Percentiles rank a stretch among this genome's conserved stretches.
Conservation (phyloP, 2,113 vertebrate species). For the Calyptomena viridis region DNA sequence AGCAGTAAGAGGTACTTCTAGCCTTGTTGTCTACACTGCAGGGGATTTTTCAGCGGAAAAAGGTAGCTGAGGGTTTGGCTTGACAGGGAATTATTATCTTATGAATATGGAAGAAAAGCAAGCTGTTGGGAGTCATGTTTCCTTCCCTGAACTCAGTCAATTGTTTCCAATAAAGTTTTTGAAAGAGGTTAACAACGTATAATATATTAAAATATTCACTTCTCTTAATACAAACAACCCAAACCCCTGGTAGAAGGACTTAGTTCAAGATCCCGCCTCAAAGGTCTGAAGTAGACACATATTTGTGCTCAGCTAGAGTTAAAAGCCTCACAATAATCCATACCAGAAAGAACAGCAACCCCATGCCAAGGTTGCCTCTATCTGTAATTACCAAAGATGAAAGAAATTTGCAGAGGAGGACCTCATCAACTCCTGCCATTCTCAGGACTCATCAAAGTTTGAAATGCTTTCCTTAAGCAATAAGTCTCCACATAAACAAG, state of each 20-base stretch:
- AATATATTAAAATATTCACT: conserved; percentile 38
- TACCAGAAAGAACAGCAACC: not conserved
- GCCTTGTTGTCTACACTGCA: not conserved
- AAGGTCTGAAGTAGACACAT: not conserved
- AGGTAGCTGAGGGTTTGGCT: not conserved
- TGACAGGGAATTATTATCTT: not conserved
- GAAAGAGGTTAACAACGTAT: conserved; percentile 12
- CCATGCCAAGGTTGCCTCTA: not conserved
- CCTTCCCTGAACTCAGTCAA: not conserved
- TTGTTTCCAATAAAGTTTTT: conserved; percentile 8
- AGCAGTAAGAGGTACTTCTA: not conserved
- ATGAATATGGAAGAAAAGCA: conserved; percentile 2
- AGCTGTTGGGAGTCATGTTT: not conserved
- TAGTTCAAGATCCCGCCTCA: not conserved
- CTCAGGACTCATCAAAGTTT: not conserved
- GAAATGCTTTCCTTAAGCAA: not conserved
- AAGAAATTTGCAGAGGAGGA: not conserved
- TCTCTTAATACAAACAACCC: not conserved
- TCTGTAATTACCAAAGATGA: not conserved
- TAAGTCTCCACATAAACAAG: not conserved
- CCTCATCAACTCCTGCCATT: not conserved
- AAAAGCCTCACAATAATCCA: not conserved
- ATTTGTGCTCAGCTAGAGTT: not conserved
- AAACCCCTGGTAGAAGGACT: not conserved
- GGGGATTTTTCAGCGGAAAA: not conserved